phyloP scores from a whole-genome alignment of 2,113 vertebrate genomes.

The Pelusios castaneus region DNA sequence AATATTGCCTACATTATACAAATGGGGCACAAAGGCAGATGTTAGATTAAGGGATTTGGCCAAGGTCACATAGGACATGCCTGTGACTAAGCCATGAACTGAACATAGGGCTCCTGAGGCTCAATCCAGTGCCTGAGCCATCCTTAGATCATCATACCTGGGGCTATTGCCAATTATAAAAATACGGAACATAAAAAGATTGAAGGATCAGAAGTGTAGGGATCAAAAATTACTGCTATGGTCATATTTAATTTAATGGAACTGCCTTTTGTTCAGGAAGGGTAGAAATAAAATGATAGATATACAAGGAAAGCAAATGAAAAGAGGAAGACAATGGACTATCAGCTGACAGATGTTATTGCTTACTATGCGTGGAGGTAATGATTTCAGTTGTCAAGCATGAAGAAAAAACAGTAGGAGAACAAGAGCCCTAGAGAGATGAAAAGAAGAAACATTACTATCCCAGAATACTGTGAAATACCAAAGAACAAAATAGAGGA shows the following conservation, averaged over 20 bases:
- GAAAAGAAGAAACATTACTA: slow-evolving; percentile 9
- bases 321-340: not conserved
- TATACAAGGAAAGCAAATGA: not conserved
- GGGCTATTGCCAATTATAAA: not conserved
- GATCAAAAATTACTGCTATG: not conserved
- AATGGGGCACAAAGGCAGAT: not conserved
- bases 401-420: not conserved
- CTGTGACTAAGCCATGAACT: not conserved
- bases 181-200: not conserved
- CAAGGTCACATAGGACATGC: not conserved
- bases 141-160: not conserved
- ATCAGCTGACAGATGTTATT: not conserved
- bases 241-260: not conserved
- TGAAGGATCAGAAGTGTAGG: not conserved
- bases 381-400: slow-evolving; percentile 9
- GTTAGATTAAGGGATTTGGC: not conserved
- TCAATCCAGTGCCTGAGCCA: not conserved
- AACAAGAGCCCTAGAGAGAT: not conserved
- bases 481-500: not conserved
- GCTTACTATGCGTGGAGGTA: not conserved
- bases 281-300: not conserved
- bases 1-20: not conserved
- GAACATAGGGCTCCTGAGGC: not conserved
- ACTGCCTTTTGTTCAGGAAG: not conserved
- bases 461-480: not conserved